phyloP scores from a whole-genome alignment of 2,888 invertebrate species.

The Heliothis peltigera region DNA sequence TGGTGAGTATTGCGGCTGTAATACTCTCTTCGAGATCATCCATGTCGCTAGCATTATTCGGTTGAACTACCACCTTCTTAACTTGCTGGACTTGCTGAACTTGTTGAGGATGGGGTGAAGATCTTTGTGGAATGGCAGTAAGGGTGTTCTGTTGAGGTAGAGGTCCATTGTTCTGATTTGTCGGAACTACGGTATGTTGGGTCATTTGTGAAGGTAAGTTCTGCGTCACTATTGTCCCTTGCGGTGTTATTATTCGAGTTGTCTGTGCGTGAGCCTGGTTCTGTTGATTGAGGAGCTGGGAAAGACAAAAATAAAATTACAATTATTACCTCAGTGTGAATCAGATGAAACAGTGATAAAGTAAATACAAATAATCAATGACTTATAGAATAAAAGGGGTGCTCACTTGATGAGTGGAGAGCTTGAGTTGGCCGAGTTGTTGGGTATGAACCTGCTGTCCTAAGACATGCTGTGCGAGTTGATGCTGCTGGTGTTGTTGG shows the following conservation, averaged over 20 bases:
- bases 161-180: conserved; percentile 78
- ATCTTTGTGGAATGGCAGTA: conserved; percentile 73
- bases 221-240: conserved; percentile 85
- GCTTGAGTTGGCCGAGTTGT: conserved; percentile 81
- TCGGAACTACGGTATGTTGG: conserved; percentile 72
- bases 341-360: background rate
- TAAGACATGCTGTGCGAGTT: conserved; percentile 76
- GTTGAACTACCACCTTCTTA: conserved; percentile 84
- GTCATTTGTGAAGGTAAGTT: conserved; percentile 71
- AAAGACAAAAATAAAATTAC: conserved; percentile 34
- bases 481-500: conserved; percentile 72
- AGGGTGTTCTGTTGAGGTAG: conserved; percentile 74
- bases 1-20: conserved; percentile 86
- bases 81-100: conserved; percentile 69
- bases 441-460: conserved; percentile 77
- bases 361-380: background rate
- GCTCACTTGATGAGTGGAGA: conserved; percentile 80
- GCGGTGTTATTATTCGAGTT: conserved; percentile 82
- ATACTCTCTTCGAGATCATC: conserved; percentile 89
- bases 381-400: conserved; percentile 14
- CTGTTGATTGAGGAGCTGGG: conserved; percentile 78
- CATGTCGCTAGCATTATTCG: conserved; percentile 86
- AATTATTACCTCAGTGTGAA: background rate
- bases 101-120: conserved; percentile 68
- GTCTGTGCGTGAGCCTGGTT: conserved; percentile 68